Conservation (phyloP, 2,113 vertebrate genomes). For the Pomatostomus ruficeps region DNA sequence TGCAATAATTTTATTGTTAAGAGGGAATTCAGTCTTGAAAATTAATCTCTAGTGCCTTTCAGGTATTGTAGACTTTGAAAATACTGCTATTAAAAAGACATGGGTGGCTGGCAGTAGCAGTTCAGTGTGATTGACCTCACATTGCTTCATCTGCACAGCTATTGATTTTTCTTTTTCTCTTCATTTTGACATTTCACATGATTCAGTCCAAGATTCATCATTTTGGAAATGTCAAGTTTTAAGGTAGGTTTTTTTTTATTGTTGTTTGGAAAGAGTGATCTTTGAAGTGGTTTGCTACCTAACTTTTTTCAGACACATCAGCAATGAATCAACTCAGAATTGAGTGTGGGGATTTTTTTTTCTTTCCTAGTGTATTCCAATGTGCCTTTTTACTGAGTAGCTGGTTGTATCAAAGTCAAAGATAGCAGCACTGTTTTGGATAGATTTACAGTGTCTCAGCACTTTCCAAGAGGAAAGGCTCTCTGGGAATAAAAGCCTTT, state of each 20-base stretch:
- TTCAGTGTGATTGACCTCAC: constrained; percentile 57
- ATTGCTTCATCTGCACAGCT: constrained; percentile 65
- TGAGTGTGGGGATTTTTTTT: background rate
- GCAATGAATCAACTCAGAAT: constrained; percentile 38
- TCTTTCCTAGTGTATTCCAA: constrained; percentile 29
- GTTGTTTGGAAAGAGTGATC: constrained; percentile 64
- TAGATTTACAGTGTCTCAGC: constrained; percentile 22
- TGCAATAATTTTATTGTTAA: constrained; percentile 44
- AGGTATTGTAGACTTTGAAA: constrained; percentile 39
- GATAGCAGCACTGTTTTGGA: constrained; percentile 37
- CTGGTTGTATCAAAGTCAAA: constrained; percentile 58
- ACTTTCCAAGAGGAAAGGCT: background rate
- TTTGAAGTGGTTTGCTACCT: constrained; percentile 65
- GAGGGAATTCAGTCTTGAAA: constrained; percentile 31
- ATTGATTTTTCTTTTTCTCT: constrained; percentile 72
- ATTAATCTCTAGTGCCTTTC: constrained; percentile 50
- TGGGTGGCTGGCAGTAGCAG: constrained; percentile 46
- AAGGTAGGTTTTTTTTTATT: constrained; percentile 45
- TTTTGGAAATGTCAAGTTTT: constrained; percentile 74
- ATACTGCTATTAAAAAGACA: constrained; percentile 48
- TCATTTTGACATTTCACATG: constrained; percentile 74
- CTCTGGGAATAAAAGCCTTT: constrained; percentile 26
- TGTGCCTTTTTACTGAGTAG: constrained; percentile 9
- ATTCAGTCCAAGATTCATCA: constrained; percentile 73
- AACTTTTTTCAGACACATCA: constrained; percentile 36